A percentile compares a stretch with the other conserved stretches of the same genome.
Evolutionary conservation across 2,888 invertebrate genomes (phyloP).

Genomic region (Tipula lateralis): DNA sequence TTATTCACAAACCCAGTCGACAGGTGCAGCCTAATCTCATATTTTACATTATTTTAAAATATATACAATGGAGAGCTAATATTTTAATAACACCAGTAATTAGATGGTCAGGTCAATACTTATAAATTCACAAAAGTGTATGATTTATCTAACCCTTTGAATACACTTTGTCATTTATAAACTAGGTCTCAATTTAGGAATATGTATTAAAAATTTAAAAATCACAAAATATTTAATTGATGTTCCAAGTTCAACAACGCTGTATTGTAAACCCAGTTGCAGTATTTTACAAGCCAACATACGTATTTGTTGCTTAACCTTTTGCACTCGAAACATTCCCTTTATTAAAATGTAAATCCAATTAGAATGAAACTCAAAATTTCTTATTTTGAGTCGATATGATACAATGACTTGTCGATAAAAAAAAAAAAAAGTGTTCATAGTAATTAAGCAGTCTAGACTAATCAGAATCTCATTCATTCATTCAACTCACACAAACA

Average conservation of each 20-base stretch:
- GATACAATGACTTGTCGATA: constrained; percentile 19
- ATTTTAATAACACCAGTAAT: too few relatives aligned
- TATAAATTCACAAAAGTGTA: too few relatives aligned
- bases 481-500: neutral
- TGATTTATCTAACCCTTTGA: too few relatives aligned
- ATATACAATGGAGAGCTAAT: too few relatives aligned
- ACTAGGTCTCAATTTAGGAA: too few relatives aligned
- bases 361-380: neutral
- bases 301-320: neutral
- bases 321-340: neutral
- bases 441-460: constrained; percentile 5
- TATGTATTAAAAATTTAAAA: neutral
- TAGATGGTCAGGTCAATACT: too few relatives aligned
- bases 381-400: neutral
- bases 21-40: too few relatives aligned
- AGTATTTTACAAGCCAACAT: neutral
- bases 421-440: constrained; percentile 4
- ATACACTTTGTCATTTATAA: too few relatives aligned
- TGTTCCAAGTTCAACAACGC: neutral
- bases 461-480: constrained; percentile 2
- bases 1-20: too few relatives aligned
- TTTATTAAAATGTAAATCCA: neutral
- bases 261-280: neutral
- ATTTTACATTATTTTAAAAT: too few relatives aligned
- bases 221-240: neutral